phyloP scores from a whole-genome alignment of 1,140 invertebrate genomes.

The Temnothorax curvispinosus region DNA sequence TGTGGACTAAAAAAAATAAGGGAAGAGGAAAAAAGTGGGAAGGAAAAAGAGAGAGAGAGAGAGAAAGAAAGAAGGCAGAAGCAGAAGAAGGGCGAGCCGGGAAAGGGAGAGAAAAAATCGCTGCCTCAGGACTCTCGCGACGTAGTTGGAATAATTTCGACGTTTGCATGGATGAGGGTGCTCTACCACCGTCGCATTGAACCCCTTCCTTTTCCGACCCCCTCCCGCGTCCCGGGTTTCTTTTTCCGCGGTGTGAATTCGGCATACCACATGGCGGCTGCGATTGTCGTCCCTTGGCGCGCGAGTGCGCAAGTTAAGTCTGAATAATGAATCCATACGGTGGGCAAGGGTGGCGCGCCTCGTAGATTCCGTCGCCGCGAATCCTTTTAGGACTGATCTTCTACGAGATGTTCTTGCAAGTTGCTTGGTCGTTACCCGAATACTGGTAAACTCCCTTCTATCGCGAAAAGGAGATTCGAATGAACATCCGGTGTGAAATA shows the following conservation, averaged over 20 bases:
- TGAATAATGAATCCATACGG: slow-evolving; percentile 70
- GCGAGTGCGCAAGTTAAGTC: slow-evolving; percentile 59
- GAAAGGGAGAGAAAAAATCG: slow-evolving; percentile 28
- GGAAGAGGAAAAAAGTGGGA: background rate
- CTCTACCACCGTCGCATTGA: background rate
- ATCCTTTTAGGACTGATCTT: slow-evolving; percentile 71
- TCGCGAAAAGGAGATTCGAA: slow-evolving; percentile 45
- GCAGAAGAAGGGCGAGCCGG: background rate
- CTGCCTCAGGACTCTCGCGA: slow-evolving; percentile 63
- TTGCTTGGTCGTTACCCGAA: slow-evolving; percentile 64
- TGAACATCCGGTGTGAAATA: slow-evolving; percentile 40
- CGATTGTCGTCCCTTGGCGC: slow-evolving; percentile 54
- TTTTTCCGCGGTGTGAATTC: slow-evolving; percentile 50
- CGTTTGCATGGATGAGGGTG: slow-evolving; percentile 78
- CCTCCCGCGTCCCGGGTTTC: background rate
- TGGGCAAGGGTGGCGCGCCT: slow-evolving; percentile 14
- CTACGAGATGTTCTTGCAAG: slow-evolving; percentile 72
- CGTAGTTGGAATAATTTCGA: slow-evolving; percentile 76
- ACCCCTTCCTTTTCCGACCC: slow-evolving; percentile 12
- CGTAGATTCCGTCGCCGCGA: slow-evolving; percentile 50
- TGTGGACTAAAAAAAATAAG: background rate
- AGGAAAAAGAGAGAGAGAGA: background rate
- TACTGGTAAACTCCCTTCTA: slow-evolving; percentile 52
- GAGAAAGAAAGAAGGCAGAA: background rate
- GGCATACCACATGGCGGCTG: background rate